A percentile compares a stretch with the other conserved stretches of the same genome.
Evolutionary conservation across 2,888 invertebrate species (phyloP).

Genomic region (Pseudococcus viburni): DNA sequence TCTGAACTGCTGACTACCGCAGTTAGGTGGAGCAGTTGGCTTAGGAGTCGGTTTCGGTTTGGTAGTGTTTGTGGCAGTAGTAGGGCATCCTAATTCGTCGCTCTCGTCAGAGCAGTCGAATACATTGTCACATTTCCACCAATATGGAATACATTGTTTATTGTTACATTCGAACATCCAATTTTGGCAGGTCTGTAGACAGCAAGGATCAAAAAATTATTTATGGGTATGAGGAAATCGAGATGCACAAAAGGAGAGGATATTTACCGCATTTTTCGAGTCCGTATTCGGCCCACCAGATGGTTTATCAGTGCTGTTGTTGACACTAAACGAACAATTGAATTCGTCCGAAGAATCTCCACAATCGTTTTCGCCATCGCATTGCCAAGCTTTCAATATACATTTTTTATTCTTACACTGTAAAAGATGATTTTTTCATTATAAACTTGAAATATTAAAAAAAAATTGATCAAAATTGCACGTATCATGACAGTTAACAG

Average conservation of each 20-base stretch:
- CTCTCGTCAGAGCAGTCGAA: conserved; percentile 84
- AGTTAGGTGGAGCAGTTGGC: conserved; percentile 68
- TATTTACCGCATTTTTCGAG: not conserved
- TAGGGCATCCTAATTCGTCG: conserved; percentile 79
- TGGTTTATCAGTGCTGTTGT: conserved; percentile 70
- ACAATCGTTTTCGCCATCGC: conserved; percentile 78
- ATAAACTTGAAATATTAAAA: too few relatives aligned
- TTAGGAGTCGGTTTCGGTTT: conserved; percentile 68
- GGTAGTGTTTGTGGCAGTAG: conserved; percentile 70
- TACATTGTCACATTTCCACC: conserved; percentile 85
- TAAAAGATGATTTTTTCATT: not conserved
- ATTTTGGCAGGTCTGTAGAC: conserved; percentile 75
- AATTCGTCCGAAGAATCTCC: conserved; percentile 78
- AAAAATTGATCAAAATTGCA: too few relatives aligned
- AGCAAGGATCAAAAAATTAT: not conserved
- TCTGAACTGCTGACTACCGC: conserved; percentile 68
- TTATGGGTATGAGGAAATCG: not conserved
- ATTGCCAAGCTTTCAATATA: conserved; percentile 77
- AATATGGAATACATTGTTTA: conserved; percentile 80
- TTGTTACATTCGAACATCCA: conserved; percentile 86
- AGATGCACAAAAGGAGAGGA: conserved; percentile 18
- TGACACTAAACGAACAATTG: conserved; percentile 75
- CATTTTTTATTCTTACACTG: conserved; percentile 71
- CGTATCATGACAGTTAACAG: too few relatives aligned
- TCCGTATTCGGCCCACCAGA: conserved; percentile 60